These are phyloP conservation scores for Oxyura jamaicensis DNA, from an alignment of 2,113 vertebrate species.

Conservation along the genomic window DNA sequence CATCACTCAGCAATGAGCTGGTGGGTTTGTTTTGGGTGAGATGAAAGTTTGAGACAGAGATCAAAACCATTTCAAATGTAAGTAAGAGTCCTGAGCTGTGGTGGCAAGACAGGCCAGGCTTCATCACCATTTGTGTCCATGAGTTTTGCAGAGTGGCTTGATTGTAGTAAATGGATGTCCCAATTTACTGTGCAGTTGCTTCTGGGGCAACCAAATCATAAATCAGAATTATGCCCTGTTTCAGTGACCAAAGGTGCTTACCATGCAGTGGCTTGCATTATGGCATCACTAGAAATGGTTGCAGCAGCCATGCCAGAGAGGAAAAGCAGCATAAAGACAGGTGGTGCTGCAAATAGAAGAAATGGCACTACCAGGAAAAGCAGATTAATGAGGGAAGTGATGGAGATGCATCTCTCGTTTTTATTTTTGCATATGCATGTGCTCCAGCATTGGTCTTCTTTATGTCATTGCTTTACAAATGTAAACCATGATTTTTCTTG, in stretches of 20 bases:
- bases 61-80: neutral
- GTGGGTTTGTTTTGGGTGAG: neutral
- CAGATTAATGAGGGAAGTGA: neutral
- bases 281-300: neutral
- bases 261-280: neutral
- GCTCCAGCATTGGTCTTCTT: neutral
- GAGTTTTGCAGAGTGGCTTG: neutral
- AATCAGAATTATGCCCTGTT: neutral
- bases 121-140: rapidly evolving
- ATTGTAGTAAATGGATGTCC: neutral
- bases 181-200: neutral
- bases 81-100: neutral
- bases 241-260: neutral
- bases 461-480: neutral
- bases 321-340: neutral
- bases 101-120: neutral
- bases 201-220: neutral
- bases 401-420: neutral
- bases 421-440: neutral
- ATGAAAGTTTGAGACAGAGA: neutral
- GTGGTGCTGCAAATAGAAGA: neutral
- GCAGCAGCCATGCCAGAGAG: neutral
- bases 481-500: neutral
- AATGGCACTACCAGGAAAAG: neutral
- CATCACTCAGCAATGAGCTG: rapidly evolving